These are phyloP conservation scores for Catocala nupta DNA, from an alignment of 2,888 invertebrate genomes.

Conservation along the genomic window DNA sequence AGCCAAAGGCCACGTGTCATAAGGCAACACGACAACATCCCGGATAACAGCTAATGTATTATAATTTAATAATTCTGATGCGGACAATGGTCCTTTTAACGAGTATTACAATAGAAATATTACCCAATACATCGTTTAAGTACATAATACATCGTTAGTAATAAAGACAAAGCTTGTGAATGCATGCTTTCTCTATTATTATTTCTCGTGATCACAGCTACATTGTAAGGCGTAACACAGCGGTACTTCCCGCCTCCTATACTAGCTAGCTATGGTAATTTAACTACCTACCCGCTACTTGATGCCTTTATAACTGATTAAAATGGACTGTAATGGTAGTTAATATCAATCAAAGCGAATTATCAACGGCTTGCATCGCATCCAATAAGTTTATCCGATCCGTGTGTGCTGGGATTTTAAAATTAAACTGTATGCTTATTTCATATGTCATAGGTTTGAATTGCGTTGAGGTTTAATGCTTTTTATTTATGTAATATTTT, in stretches of 20 bases:
- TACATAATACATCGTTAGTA: too few species aligned
- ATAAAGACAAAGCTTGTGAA: neutral
- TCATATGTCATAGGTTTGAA: too few species aligned
- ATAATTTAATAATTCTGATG: too few species aligned
- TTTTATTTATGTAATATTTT: too few species aligned
- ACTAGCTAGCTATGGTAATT: conserved; percentile 48
- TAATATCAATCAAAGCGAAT: conserved; percentile 38
- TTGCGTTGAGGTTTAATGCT: too few species aligned
- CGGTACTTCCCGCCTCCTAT: conserved; percentile 15
- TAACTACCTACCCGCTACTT: conserved; percentile 43
- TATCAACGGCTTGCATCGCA: conserved; percentile 16
- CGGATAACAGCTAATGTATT: too few species aligned
- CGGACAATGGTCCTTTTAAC: too few species aligned
- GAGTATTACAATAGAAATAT: too few species aligned
- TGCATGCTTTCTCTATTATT: neutral
- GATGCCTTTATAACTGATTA: conserved; percentile 51
- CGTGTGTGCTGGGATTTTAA: conserved; percentile 12
- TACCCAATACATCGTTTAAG: too few species aligned
- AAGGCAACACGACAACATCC: too few species aligned
- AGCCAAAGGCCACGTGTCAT: too few species aligned
- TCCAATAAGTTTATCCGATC: conserved; percentile 21
- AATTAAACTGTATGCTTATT: conserved; percentile 24
- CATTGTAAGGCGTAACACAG: conserved; percentile 15
- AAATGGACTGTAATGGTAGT: conserved; percentile 43
- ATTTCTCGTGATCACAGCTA: conserved; percentile 26